Conservation (phyloP, 2,888 invertebrate genomes). For the Lycophotia porphyrea region DNA sequence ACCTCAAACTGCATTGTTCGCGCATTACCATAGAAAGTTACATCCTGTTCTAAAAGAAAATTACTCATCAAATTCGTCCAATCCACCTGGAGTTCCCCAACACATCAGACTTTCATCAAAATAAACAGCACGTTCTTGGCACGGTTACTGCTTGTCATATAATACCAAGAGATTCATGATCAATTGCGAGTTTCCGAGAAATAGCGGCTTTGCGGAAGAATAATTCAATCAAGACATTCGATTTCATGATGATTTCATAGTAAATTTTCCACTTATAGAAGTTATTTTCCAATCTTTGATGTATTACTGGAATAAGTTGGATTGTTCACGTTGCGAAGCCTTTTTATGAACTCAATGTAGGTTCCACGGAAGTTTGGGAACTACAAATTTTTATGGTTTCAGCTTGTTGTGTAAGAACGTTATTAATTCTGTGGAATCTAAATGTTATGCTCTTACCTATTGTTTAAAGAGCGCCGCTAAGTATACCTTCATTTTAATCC, state of each 20-base stretch:
- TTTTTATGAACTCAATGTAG: slow-evolving; percentile 48
- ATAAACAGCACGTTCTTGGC: slow-evolving; percentile 59
- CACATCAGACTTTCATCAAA: slow-evolving; percentile 50
- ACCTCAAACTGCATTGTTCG: slow-evolving; percentile 39
- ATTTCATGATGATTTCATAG: slow-evolving; percentile 66
- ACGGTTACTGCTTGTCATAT: slow-evolving; percentile 57
- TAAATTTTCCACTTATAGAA: slow-evolving; percentile 59
- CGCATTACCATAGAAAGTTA: slow-evolving; percentile 49
- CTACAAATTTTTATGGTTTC: slow-evolving; percentile 45
- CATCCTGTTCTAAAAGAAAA: slow-evolving; percentile 45
- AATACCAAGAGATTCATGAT: slow-evolving; percentile 59
- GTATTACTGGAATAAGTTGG: slow-evolving; percentile 51
- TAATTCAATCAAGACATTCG: slow-evolving; percentile 62
- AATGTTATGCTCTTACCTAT: not conserved
- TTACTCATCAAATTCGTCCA: slow-evolving; percentile 43
- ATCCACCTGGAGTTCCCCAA: slow-evolving; percentile 49
- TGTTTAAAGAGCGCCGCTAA: not conserved
- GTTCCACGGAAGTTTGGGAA: slow-evolving; percentile 29
- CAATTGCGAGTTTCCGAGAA: slow-evolving; percentile 59
- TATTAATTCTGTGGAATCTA: not conserved
- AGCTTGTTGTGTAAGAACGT: slow-evolving; percentile 9
- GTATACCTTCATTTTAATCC: not conserved
- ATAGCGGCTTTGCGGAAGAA: slow-evolving; percentile 50
- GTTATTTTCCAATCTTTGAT: slow-evolving; percentile 61
- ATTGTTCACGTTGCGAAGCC: slow-evolving; percentile 57